These are phyloP conservation scores for Centrocercus urophasianus DNA, from an alignment of 2,113 vertebrate genomes.

Conservation along the genomic window DNA sequence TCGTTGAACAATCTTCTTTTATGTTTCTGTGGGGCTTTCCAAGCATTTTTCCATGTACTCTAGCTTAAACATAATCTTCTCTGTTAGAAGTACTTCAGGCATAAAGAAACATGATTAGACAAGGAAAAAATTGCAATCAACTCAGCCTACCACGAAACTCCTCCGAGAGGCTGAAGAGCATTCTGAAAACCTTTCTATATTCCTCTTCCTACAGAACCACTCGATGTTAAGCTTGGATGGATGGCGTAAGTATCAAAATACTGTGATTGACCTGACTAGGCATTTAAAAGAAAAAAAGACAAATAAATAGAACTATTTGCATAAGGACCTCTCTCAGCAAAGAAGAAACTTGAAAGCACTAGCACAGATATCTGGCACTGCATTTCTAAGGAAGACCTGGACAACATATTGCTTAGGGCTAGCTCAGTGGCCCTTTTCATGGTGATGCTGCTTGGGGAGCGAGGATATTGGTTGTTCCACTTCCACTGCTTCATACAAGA, in stretches of 20 bases:
- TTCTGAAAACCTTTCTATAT: neutral
- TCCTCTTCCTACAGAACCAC: neutral
- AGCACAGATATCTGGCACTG: neutral
- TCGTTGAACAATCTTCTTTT: slow-evolving; percentile 13
- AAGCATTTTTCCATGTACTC: neutral
- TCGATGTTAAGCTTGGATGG: neutral
- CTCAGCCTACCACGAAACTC: neutral
- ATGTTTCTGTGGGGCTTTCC: neutral
- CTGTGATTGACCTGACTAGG: neutral
- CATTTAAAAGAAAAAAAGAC: neutral
- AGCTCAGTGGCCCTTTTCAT: neutral
- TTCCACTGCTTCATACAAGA: neutral
- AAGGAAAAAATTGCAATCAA: neutral
- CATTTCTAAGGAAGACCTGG: neutral
- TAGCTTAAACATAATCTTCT: neutral
- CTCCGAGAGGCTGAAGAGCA: neutral
- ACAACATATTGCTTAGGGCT: neutral
- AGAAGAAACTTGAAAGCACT: neutral
- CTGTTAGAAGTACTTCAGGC: neutral
- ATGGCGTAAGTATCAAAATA: neutral
- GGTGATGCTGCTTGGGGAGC: neutral
- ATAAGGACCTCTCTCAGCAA: neutral
- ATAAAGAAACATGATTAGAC: neutral
- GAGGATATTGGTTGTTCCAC: neutral
- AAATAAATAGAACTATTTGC: accelerated